phyloP scores from a whole-genome alignment of 2,797 vertebrate genomes.

The Megalops cyprinoides region DNA sequence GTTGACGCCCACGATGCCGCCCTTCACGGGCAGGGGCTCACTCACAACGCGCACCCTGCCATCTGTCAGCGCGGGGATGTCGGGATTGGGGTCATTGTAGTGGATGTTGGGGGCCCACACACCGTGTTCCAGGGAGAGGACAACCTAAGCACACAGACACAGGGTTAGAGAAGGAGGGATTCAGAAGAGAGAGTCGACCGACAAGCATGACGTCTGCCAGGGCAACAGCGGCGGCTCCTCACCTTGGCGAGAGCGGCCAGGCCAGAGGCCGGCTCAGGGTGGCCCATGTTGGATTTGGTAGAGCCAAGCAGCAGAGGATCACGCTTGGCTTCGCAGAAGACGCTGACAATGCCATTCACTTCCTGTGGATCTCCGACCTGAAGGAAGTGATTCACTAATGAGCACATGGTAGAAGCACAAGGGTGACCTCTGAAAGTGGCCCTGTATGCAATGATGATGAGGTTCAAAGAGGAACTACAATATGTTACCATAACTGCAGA shows the following conservation, averaged over 20 bases:
- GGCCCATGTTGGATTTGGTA: conserved; percentile 98
- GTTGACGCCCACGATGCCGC: conserved; percentile 87
- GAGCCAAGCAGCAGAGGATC: conserved; percentile 89
- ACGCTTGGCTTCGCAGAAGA: conserved; percentile 78
- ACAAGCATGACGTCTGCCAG: too few species aligned
- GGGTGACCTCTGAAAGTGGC: background rate
- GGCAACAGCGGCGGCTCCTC: conserved; percentile 30
- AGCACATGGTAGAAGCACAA: background rate
- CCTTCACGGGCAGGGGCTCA: conserved; percentile 77
- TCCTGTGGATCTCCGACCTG: conserved; percentile 97
- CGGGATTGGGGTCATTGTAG: conserved; percentile 82
- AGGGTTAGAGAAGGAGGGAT: conserved; percentile 1
- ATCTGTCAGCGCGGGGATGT: conserved; percentile 85
- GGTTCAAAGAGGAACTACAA: background rate
- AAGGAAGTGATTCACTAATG: conserved; percentile 5
- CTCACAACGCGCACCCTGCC: conserved; percentile 83
- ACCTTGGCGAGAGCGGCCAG: conserved; percentile 90
- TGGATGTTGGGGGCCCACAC: conserved; percentile 95
- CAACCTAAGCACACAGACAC: conserved; percentile 70
- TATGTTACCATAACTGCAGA: background rate
- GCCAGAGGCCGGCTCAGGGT: conserved; percentile 93
- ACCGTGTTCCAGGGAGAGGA: conserved; percentile 87
- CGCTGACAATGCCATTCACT: conserved; percentile 79
- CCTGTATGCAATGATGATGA: background rate
- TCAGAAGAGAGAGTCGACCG: too few species aligned